A percentile compares a stretch with the other conserved stretches of the same genome.
These are phyloP conservation scores for Apogon hyalosoma DNA, from an alignment of 2,797 vertebrate species.

Conservation along the genomic window DNA sequence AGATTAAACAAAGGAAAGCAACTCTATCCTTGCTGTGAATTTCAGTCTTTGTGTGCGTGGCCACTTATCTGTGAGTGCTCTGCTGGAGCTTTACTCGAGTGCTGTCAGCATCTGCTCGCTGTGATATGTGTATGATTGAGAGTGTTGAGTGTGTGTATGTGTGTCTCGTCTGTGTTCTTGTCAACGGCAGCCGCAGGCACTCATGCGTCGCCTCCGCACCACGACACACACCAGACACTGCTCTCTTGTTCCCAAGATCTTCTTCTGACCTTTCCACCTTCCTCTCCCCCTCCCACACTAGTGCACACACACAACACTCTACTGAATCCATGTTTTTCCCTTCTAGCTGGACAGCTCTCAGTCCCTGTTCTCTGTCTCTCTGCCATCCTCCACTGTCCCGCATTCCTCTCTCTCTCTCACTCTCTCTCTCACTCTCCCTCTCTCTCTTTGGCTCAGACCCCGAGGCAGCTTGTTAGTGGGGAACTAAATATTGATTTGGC, in stretches of 20 bases:
- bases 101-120: conserved; percentile 80
- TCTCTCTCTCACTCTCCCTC: conserved; percentile 87
- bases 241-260: conserved; percentile 83
- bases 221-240: conserved; percentile 83
- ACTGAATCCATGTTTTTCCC: conserved; percentile 98
- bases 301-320: conserved; percentile 73
- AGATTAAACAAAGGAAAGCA: conserved; percentile 72
- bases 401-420: conserved; percentile 87
- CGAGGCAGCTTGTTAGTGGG: conserved; percentile 99
- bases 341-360: conserved; percentile 97
- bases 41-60: conserved; percentile 56
- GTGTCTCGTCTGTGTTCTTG: conserved; percentile 75
- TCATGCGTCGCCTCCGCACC: conserved; percentile 84
- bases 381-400: conserved; percentile 93
- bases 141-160: conserved; percentile 69
- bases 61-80: conserved; percentile 79
- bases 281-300: conserved; percentile 73
- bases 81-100: conserved; percentile 75
- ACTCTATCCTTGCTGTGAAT: conserved; percentile 48
- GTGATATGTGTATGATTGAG: conserved; percentile 81
- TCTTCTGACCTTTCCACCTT: conserved; percentile 84
- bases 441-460: conserved; percentile 97
- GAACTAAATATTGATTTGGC: conserved; percentile 99
- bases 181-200: conserved; percentile 81
- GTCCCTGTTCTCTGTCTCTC: conserved; percentile 88